Evolutionary conservation across 2,888 invertebrate species (phyloP).

Genomic region (Embidobia sp.): DNA sequence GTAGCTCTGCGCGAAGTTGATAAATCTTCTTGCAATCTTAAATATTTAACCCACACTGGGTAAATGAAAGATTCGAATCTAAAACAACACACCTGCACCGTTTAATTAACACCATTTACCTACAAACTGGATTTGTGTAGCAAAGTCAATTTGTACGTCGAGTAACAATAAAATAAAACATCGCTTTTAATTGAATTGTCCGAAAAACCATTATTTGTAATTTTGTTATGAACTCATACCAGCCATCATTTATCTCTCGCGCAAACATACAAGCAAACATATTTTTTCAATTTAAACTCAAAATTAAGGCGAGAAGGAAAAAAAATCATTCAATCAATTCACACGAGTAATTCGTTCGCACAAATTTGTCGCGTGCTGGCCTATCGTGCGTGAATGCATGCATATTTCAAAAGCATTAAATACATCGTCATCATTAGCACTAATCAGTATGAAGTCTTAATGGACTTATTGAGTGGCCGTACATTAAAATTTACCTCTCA

Average conservation of each 20-base stretch:
- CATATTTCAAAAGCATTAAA: conserved; percentile 21
- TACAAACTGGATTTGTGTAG: neutral
- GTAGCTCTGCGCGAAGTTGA: neutral
- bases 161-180: conserved; percentile 13
- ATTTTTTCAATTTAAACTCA: no score
- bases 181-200: conserved; percentile 5
- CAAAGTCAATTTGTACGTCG: neutral
- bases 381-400: neutral
- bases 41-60: conserved; percentile 8
- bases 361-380: neutral
- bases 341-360: no score
- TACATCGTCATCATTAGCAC: conserved; percentile 16
- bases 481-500: conserved; percentile 35
- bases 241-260: no score
- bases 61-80: conserved; percentile 15
- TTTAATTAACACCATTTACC: conserved; percentile 17
- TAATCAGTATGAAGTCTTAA: conserved; percentile 38
- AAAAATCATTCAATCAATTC: no score
- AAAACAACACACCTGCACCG: conserved; percentile 5
- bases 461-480: conserved; percentile 31
- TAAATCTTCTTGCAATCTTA: conserved; percentile 13
- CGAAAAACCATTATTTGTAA: neutral
- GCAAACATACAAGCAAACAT: no score
- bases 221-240: no score
- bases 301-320: no score